phyloP scores from a whole-genome alignment of 2,888 invertebrate species.

The Amphipoea lucens region DNA sequence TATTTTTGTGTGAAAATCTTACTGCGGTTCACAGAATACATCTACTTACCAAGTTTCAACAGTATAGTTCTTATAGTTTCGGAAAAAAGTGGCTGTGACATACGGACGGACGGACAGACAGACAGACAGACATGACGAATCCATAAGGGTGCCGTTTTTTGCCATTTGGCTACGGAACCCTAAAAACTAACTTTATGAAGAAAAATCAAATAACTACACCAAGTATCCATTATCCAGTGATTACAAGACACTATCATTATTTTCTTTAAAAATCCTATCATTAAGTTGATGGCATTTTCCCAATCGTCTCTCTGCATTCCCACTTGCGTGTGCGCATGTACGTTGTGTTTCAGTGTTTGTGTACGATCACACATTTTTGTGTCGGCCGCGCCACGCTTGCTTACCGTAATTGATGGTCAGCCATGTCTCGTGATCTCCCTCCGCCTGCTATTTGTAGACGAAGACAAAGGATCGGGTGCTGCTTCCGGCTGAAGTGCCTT shows the following conservation, averaged over 20 bases:
- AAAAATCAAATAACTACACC: neutral
- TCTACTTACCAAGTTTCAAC: no score
- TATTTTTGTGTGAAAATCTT: no score
- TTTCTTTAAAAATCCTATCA: neutral
- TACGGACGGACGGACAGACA: no score
- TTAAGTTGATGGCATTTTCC: neutral
- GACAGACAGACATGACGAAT: no score
- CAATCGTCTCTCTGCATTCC: neutral
- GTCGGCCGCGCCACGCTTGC: slow-evolving; percentile 57
- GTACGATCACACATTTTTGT: slow-evolving; percentile 58
- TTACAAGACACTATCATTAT: neutral
- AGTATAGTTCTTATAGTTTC: no score
- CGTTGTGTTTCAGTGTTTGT: slow-evolving; percentile 57
- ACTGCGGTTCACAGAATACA: no score
- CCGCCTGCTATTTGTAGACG: slow-evolving; percentile 45
- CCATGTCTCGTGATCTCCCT: slow-evolving; percentile 19
- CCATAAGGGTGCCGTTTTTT: no score
- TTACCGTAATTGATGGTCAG: slow-evolving; percentile 64
- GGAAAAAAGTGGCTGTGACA: no score
- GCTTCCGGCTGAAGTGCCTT: slow-evolving; percentile 39
- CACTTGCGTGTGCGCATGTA: slow-evolving; percentile 53
- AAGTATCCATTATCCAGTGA: neutral
- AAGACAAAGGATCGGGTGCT: slow-evolving; percentile 38
- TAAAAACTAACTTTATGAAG: neutral
- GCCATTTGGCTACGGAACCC: no score